Base-by-base conservation (phyloP, 1,140 invertebrate species). In the Parasteatoda tepidariorum region DNA sequence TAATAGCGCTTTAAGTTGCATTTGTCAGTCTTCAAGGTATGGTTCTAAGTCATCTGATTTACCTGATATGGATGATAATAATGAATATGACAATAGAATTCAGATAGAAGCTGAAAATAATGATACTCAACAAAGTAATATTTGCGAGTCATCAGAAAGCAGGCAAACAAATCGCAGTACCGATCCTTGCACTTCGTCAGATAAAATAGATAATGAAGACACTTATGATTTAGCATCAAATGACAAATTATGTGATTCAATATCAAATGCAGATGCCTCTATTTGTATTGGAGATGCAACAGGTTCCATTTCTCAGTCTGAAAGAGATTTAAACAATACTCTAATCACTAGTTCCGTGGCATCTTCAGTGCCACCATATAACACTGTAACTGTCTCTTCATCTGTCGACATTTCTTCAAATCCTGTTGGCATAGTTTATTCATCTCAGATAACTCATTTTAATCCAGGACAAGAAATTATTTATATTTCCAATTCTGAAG, bases 101-200 rank as follows among this genome's bases (percentile, higher is more conserved):
- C 22, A 22, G 9, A 24, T 48, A 11, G 33, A 26, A 70, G 7
- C 33, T 26, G 13, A 6, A 28, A 54, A 18, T 3, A 30, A 22
- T 22, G 48, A 73, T 30, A 22, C 7, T n/a, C 30, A 33, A 57
- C 11, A 18, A 26, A 73, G 15, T 57, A 26, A 11, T 34, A 33
- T 67, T 57, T 79, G 76, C 54, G 62, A 79, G 38, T 79, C 76
- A 34, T 79, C 76, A 26, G 76, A 68, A 68, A 48, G 66, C 54
- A 54, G 28, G 6, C 4, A 11, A 24, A 30, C 26, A 18, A 48
- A n/a, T n/a, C 3, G 22, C 28, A 4, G 59, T 26, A 30, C 5
- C 28, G 28, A 55, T 68, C 34, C 76, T 28, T 68, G 76, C 59
- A 57, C 76, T 24, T 79, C 76, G 33, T 68, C 76, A 24, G 34